Base-by-base conservation (phyloP, 1,140 invertebrate genomes). In the Thaumatotibia leucotreta region DNA sequence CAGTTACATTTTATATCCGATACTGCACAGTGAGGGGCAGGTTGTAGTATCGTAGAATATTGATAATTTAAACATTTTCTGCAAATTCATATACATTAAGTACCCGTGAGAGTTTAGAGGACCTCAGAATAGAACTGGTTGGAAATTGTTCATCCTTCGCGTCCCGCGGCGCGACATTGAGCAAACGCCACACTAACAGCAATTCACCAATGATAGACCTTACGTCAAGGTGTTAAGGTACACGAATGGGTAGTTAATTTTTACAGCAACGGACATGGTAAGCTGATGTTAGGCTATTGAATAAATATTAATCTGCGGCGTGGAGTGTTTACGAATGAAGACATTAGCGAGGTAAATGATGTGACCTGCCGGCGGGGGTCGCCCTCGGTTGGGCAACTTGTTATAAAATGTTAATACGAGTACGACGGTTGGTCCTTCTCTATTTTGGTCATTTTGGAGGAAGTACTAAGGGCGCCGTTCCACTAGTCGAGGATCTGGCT, bases 281-380 rank as follows among this genome's bases (percentile, higher is more conserved):
- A 54, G 24, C 22, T 23, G 24, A 8, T 58, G 52, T 52, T 24
- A 52, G 52, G 10, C 23, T 24, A 29, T 14, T 31, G 24, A 27
- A 58, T 58, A 58, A 58, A 58, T 58, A 58, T 29, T 14, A 58
- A 58, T 58, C 52, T 27, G 52, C n/a, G 23, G n/a, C 24, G 23
- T 27, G 52, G 17, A 45, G 39, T n/a, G 23, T 58, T 8, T 27
- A 27, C 52, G 5, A 58, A 58, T 58, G 24, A 58, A 58, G 52
- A 58, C 23, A 29, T 58, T 58, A 58, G 50, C 20, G 17, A 22
- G 50, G n/a, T 45, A 45, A 45, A 17, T 5, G 39, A 45, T 45
- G 39, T 45, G 39, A 45, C 6, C 39, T 20, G 39, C 39, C 35
- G 35, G 35, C 35, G 35, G 35, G 35, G 39, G 14, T 9, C 39